These are phyloP conservation scores for Leptinotarsa texana DNA, from an alignment of 1,140 invertebrate species.

Conservation along the genomic window DNA sequence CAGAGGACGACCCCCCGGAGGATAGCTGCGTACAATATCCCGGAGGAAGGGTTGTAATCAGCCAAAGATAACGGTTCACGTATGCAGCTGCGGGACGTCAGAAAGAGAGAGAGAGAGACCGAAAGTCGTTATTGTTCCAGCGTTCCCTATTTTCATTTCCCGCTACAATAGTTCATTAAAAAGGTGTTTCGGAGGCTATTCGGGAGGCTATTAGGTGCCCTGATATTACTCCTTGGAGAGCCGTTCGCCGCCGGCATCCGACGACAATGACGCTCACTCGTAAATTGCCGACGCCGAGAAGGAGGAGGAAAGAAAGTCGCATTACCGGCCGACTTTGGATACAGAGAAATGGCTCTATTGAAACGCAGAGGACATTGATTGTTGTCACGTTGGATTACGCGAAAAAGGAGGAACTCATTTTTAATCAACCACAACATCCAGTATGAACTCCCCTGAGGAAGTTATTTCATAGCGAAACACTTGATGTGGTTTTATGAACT, in stretches of 20 bases:
- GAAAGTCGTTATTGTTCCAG: slow-evolving; percentile 50
- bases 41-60: slow-evolving; percentile 47
- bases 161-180: slow-evolving; percentile 72
- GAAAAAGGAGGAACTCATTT: too few relatives aligned
- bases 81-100: slow-evolving; percentile 35
- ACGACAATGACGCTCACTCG: slow-evolving; percentile 54
- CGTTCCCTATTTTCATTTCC: slow-evolving; percentile 65
- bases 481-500: too few relatives aligned
- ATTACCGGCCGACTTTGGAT: too few relatives aligned
- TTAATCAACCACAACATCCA: too few relatives aligned
- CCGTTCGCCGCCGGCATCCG: slow-evolving; percentile 58
- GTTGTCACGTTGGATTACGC: too few relatives aligned
- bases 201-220: slow-evolving; percentile 68
- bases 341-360: slow-evolving; percentile 27
- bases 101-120: not conserved
- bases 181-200: slow-evolving; percentile 71
- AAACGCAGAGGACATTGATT: slow-evolving; percentile 25
- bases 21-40: slow-evolving; percentile 37
- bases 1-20: slow-evolving; percentile 41
- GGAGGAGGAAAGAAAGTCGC: slow-evolving; percentile 14
- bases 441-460: too few relatives aligned
- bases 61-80: slow-evolving; percentile 44
- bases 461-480: too few relatives aligned
- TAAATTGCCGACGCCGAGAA: slow-evolving; percentile 47
- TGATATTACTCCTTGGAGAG: slow-evolving; percentile 66